Evolutionary conservation across 2,113 vertebrate species (phyloP), one percentile per base, ranked within the genome.

Genomic region (Chaenogobius annularis): DNA sequence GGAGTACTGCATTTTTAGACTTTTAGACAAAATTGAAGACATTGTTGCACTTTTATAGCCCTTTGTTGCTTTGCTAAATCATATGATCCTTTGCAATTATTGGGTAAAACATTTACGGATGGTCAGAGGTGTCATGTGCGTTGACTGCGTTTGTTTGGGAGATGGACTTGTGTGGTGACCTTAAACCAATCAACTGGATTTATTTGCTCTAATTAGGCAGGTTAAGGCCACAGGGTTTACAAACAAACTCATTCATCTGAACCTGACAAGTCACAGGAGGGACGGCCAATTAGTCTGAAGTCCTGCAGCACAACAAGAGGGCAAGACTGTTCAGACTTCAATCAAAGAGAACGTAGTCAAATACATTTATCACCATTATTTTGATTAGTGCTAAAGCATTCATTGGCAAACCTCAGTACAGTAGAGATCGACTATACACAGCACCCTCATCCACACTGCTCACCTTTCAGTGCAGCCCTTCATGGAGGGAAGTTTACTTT

Each of bases 161-260:
- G 22, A 56, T 26, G 56, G 52, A 69, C 75, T 79, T 74, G 46
- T 79, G 70, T 23, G 17, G n/a, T 78, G 80, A 86, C 76, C 82
- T 81, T 58, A 58, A 58, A 58, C 55, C 55, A 55, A 58, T 87
- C 69, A 54, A 58, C 22, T 78, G 77, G 52, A 86, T 91, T 90
- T 92, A 88, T 92, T 91, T 92, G 83, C 87, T 88, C 81, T 89
- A 91, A 92, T 91, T 89, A 87, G 79, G 77, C 63, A 64, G 64
- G 68, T 80, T 72, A 78, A 20, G 75, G 66, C 72, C 82, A 83
- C 80, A 81, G 73, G 84, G 81, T 81, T 72, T 62, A 64, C 74
- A 85, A 82, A 90, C 90, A 50, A 87, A 85, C 75, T 78, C 80
- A 86, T 90, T 89, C 44, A 78, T 92, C 83, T 84, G 78, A 58